Conservation (phyloP, 2,888 invertebrate genomes). For the Cerastis rubricosa region DNA sequence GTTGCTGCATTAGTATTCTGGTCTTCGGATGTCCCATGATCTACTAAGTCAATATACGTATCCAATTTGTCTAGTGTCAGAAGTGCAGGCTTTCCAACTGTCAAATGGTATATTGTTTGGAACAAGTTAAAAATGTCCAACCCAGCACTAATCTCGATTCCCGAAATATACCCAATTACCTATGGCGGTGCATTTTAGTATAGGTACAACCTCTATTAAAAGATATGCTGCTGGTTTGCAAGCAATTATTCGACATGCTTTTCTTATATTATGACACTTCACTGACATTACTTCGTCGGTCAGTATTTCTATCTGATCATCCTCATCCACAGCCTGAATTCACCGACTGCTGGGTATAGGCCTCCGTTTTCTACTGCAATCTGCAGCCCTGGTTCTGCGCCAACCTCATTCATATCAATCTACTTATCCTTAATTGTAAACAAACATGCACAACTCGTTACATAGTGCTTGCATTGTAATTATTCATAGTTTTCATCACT, state of each 20-base stretch:
- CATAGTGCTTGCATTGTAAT: neutral
- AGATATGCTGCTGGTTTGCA: neutral
- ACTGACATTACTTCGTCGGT: neutral
- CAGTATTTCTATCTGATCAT: neutral
- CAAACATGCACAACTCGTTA: neutral
- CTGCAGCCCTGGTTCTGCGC: too few relatives aligned
- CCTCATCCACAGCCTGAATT: too few relatives aligned
- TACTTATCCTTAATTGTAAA: neutral
- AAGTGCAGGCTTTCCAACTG: neutral
- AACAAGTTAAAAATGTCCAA: neutral
- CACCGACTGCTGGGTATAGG: too few relatives aligned
- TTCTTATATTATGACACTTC: neutral
- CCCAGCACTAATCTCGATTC: neutral
- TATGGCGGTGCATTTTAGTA: neutral
- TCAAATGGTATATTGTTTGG: neutral
- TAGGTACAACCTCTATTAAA: neutral
- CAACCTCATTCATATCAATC: too few relatives aligned
- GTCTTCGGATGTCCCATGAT: constrained; percentile 57
- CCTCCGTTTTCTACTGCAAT: too few relatives aligned
- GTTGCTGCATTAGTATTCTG: constrained; percentile 63
- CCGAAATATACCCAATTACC: neutral
- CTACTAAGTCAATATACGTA: constrained; percentile 5
- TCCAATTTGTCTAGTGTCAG: neutral
- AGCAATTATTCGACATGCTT: neutral
- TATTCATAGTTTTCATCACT: neutral